These are phyloP conservation scores for Aphis craccivora DNA, from an alignment of 1,140 invertebrate genomes.

Conservation along the genomic window DNA sequence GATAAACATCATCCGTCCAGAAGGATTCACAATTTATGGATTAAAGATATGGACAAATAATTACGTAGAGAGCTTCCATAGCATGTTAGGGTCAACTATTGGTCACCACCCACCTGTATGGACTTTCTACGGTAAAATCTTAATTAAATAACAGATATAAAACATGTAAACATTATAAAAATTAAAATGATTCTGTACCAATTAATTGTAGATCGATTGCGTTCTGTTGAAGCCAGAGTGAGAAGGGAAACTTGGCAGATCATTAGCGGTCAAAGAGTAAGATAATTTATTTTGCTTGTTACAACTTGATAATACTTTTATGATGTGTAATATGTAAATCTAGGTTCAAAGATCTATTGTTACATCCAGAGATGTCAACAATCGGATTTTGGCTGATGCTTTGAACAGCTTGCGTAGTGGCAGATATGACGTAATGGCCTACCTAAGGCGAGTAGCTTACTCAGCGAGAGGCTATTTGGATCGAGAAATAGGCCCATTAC, in stretches of 20 bases:
- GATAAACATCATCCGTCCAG: neutral
- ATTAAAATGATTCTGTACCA: neutral
- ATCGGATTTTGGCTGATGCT: neutral
- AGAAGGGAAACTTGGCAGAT: neutral
- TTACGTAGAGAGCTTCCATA: no score
- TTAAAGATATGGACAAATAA: neutral
- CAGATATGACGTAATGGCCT: neutral
- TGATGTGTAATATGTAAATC: neutral
- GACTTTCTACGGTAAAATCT: slow-evolving; percentile 18
- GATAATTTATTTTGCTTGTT: neutral
- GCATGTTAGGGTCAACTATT: neutral
- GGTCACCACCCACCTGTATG: neutral
- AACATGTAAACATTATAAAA: neutral
- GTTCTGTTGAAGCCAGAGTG: neutral
- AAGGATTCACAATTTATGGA: neutral
- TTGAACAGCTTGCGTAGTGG: neutral
- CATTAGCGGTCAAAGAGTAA: neutral
- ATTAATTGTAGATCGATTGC: neutral
- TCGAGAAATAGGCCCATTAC: neutral
- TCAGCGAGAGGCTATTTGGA: neutral
- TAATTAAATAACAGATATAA: neutral
- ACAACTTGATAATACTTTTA: neutral
- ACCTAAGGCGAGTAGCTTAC: neutral
- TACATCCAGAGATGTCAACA: neutral
- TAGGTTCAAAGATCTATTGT: neutral